Evolutionary conservation across 2,113 vertebrate species (phyloP), one percentile per base, ranked within the genome.

Genomic region (Menura novaehollandiae): DNA sequence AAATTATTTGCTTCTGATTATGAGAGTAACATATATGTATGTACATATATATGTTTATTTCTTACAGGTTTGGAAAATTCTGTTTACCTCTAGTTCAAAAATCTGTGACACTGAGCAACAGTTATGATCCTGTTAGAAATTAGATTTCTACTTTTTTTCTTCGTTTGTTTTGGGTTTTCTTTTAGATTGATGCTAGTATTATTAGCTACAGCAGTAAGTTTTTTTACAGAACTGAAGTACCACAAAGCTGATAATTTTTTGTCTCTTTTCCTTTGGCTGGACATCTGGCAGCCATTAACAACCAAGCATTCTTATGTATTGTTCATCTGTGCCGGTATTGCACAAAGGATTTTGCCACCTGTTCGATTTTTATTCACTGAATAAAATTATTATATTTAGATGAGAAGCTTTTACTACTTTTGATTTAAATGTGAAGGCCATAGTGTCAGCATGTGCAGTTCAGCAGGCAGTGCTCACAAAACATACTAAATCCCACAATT

Each of bases 201-300:
- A 43, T 15, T 89, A 78, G 79, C 53, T 85, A 63, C 30, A 88
- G 28, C 26, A 58, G 24, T 44, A 51, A 83, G 44, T 39, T 41
- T 69, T 59, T 93, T 93, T 67, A 46, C 53, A 77, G 62, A 68
- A 91, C 28, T 58, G 33, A 47, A 79, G 28, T 46, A 52, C 30
- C 58, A 94, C 22, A 55, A 16, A 69, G 5, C 16, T 92, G 77
- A 44, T 89, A 91, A 84, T 13, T 82, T 63, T 81, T 67, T 55
- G 12, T 85, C 49, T 84, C 21, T 47, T 89, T 84, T 91, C 51
- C 82, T 83, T 86, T 84, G 63, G 10, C 7, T 51, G 95, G 86
- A 80, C 88, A 96, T 89, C 93, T 93, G 92, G 47, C 91, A 16
- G 14, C 53, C 79, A 91, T 93, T 95, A 97, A 92, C 82, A 91